Evolutionary conservation across 2,888 invertebrate species (phyloP).

Genomic region (Drosophila rubida): DNA sequence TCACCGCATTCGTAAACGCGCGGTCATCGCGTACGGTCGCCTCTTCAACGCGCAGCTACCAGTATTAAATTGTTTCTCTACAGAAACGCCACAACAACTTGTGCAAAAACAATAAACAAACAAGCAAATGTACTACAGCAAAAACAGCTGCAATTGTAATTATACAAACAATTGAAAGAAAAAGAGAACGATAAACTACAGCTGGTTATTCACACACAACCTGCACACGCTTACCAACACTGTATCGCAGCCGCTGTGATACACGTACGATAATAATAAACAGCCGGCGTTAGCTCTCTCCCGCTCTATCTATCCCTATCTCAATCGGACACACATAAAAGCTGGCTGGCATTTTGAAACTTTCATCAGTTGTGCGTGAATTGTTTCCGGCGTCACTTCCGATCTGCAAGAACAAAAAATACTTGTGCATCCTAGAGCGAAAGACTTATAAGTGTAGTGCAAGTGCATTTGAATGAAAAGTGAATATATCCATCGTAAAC

Average conservation of each 20-base stretch:
- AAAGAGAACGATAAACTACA: conserved; percentile 34
- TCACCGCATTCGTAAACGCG: conserved; percentile 49
- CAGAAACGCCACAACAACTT: conserved; percentile 14
- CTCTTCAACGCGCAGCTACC: not conserved
- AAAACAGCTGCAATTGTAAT: conserved; percentile 45
- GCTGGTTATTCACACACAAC: conserved; percentile 20
- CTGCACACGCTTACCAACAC: conserved; percentile 30
- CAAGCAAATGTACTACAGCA: conserved; percentile 6
- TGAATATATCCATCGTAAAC: conserved; percentile 8
- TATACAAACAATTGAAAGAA: conserved; percentile 26
- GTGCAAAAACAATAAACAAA: conserved; percentile 43
- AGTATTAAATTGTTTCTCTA: conserved; percentile 10
- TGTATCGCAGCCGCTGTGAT: not conserved
- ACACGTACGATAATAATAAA: conserved; percentile 34
- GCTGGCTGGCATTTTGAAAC: conserved; percentile 34
- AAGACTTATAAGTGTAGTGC: conserved; percentile 2
- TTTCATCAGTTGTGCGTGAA: conserved; percentile 63
- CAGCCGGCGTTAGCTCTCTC: conserved; percentile 31
- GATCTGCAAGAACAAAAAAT: not conserved
- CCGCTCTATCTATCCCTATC: not conserved
- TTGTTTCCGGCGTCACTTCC: conserved; percentile 34
- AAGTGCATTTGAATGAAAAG: not conserved
- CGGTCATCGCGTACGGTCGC: conserved; percentile 48
- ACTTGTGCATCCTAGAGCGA: not conserved
- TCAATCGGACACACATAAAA: conserved; percentile 48